Percentiles rank a stretch among this genome's conserved stretches.
phyloP scores from a whole-genome alignment of 2,888 invertebrate species.

The Lasioglossum zephyrum region DNA sequence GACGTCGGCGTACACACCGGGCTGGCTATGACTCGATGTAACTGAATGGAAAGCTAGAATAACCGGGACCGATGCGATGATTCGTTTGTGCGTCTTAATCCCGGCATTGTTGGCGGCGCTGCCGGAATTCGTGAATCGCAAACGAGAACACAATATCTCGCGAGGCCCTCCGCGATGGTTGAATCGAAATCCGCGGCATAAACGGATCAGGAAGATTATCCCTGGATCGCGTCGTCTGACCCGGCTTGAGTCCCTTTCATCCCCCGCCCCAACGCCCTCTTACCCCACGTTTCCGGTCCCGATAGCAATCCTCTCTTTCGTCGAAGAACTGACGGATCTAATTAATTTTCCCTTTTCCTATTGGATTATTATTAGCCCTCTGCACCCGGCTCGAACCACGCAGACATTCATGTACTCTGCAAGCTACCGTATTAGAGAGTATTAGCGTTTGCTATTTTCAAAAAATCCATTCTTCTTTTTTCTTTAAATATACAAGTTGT shows the following conservation, averaged over 20 bases:
- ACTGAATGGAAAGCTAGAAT: slow-evolving; percentile 3
- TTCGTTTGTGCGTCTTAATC: slow-evolving; percentile 72
- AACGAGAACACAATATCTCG: slow-evolving; percentile 59
- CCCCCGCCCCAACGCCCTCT: neutral
- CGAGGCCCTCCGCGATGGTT: slow-evolving; percentile 32
- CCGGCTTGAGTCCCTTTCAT: slow-evolving; percentile 37
- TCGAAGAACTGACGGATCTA: neutral
- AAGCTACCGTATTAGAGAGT: neutral
- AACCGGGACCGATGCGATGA: slow-evolving; percentile 46
- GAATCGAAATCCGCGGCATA: slow-evolving; percentile 58
- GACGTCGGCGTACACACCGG: neutral
- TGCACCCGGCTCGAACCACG: neutral
- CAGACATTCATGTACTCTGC: neutral
- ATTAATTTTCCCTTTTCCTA: neutral
- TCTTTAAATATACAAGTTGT: no score
- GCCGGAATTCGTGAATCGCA: slow-evolving; percentile 63
- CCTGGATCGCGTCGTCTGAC: slow-evolving; percentile 50
- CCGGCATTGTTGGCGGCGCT: slow-evolving; percentile 58
- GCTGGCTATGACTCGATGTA: neutral
- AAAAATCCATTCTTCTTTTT: neutral
- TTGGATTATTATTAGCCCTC: neutral
- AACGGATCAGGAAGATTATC: slow-evolving; percentile 68
- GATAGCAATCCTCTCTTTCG: slow-evolving; percentile 8
- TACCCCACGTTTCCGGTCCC: neutral
- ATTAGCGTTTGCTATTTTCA: neutral